Percentiles rank a stretch among this genome's conserved stretches.
These are phyloP conservation scores for Nomada ferruginata DNA, from an alignment of 2,888 invertebrate genomes.

Conservation along the genomic window DNA sequence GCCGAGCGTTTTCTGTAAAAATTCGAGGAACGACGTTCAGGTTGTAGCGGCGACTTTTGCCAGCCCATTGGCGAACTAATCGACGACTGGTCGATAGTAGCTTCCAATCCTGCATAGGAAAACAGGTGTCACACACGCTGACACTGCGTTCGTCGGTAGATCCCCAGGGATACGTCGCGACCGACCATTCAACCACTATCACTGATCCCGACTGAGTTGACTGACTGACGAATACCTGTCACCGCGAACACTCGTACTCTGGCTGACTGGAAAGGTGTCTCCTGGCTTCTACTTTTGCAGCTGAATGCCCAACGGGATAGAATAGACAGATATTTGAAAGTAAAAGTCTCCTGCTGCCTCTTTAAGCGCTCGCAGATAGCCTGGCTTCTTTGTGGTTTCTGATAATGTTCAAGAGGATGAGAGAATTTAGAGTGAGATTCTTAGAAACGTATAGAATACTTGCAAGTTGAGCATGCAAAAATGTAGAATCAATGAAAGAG, in stretches of 20 bases:
- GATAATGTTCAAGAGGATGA: neutral
- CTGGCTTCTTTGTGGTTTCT: neutral
- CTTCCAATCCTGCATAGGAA: slow-evolving; percentile 36
- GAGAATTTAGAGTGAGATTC: too few relatives aligned
- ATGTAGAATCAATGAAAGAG: neutral
- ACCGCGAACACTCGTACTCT: slow-evolving; percentile 5
- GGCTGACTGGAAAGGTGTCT: slow-evolving; percentile 2
- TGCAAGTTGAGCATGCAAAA: neutral
- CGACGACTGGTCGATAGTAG: neutral
- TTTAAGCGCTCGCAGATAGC: neutral
- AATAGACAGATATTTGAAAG: slow-evolving; percentile 35
- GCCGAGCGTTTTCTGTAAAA: neutral
- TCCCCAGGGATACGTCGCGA: slow-evolving; percentile 21
- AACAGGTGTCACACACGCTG: slow-evolving; percentile 28
- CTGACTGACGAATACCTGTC: slow-evolving; percentile 18
- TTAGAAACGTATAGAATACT: neutral
- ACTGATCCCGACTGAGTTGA: slow-evolving; percentile 17
- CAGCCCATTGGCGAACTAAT: neutral
- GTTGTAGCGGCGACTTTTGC: neutral
- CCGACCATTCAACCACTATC: slow-evolving; percentile 13
- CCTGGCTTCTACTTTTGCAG: slow-evolving; percentile 10
- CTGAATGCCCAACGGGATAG: neutral
- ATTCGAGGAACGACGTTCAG: too few relatives aligned
- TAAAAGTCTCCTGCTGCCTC: neutral
- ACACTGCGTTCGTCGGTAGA: slow-evolving; percentile 26